A percentile compares a stretch with the other conserved stretches of the same genome.
These are phyloP conservation scores for Agrochola lychnidis DNA, from an alignment of 2,888 invertebrate species.

Conservation along the genomic window DNA sequence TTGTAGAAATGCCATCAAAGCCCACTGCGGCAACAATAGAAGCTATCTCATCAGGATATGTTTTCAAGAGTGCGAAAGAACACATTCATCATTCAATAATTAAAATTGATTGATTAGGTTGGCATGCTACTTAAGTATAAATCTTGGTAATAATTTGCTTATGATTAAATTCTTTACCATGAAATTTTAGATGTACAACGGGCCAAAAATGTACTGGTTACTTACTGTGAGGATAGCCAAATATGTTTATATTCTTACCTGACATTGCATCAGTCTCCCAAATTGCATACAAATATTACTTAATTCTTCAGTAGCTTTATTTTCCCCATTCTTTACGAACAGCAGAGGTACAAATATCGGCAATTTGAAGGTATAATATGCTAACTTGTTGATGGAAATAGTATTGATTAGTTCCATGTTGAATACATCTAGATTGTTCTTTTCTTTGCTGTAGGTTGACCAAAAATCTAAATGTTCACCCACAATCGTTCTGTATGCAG, in stretches of 20 bases:
- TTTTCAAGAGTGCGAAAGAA: no score
- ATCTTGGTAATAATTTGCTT: no score
- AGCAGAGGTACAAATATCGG: slow-evolving; percentile 40
- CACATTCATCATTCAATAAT: not conserved
- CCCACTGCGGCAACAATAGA: no score
- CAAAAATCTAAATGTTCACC: slow-evolving; percentile 2
- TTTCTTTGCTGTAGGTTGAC: slow-evolving; percentile 4
- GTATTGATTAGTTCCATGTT: slow-evolving; percentile 10
- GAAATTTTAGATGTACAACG: no score
- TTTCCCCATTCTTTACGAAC: slow-evolving; percentile 39
- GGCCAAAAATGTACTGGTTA: no score
- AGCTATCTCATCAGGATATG: no score
- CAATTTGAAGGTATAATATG: slow-evolving; percentile 8
- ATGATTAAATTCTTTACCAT: not conserved
- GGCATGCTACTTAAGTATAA: no score
- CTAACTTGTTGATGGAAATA: slow-evolving; percentile 20
- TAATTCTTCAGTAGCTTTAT: slow-evolving; percentile 34
- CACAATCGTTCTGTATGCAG: not conserved
- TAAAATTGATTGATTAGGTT: not conserved
- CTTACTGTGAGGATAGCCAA: no score
- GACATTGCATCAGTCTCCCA: slow-evolving; percentile 38
- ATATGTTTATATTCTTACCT: slow-evolving; percentile 15
- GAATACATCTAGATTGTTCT: slow-evolving; percentile 1
- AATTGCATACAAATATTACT: slow-evolving; percentile 20
- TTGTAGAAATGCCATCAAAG: no score